Base-by-base conservation (phyloP, 2,113 vertebrate genomes). In the Leptobrachium leishanense region DNA sequence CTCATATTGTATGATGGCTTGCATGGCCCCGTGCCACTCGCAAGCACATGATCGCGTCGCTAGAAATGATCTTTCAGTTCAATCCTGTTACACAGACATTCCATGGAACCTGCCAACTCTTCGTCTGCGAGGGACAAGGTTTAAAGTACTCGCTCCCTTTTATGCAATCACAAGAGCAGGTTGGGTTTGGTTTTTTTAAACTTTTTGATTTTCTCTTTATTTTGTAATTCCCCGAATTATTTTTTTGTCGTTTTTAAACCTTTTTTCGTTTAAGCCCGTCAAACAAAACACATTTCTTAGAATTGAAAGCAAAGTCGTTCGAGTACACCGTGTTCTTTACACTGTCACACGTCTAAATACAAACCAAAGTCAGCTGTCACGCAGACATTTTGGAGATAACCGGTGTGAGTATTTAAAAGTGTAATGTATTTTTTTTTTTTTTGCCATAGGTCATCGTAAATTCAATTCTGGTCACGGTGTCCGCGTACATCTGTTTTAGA, bases 331-430 rank as follows among this genome's bases (percentile, higher is more conserved):
- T 89, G 92, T 93, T 91, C 93, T 86, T 81, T 84, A 69, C 83
- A 31, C 70, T 85, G 89, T 90, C 87, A 83, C 81, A 15, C 84
- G 88, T 88, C 91, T 92, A 92, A 93, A 93, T 92, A 88, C 87
- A 89, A 92, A 87, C 91, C 84, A 79, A 86, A 89, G 92, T 93
- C 92, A 94, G 92, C 90, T 95, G 92, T 88, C 86, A 62, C 82
- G 71, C 89, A 86, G 89, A 87, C 91, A 67, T 66, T 73, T 31
- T 68, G n/a, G 62, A 74, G 70, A 68, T 80, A 57, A 80, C 59
- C 43, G 20, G 64, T 31, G 12, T 15, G 62, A 79, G 68, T 64
- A 64, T 78, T 63, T 72, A 84, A 89, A 86, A 85, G 88, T 76
- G 20, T 31, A 31, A 31, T 31, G 20, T 31, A 31, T 31, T 31